Conservation (phyloP, 2,797 vertebrate species). For the Acanthopagrus latus region DNA sequence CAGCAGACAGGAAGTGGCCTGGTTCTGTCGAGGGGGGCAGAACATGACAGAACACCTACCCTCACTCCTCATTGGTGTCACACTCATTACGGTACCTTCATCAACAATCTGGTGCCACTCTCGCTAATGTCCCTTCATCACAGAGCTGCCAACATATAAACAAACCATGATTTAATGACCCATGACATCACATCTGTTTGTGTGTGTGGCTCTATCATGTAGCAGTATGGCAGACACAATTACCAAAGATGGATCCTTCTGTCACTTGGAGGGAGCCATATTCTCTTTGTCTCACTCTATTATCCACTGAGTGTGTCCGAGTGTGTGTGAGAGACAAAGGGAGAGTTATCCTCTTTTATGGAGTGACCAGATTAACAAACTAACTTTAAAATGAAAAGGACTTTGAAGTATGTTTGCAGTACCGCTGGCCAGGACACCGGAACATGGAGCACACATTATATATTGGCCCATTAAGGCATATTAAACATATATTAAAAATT, state of each 20-base stretch:
- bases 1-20: conserved; percentile 68
- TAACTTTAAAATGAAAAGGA: conserved; percentile 71
- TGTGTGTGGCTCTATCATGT: conserved; percentile 61
- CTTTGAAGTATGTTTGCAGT: conserved; percentile 66
- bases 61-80: conserved; percentile 61
- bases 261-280: conserved; percentile 63
- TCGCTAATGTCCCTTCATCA: conserved; percentile 72
- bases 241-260: conserved; percentile 79
- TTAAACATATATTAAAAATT: conserved; percentile 81
- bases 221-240: conserved; percentile 65
- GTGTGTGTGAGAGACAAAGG: conserved; percentile 38
- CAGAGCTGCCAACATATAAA: conserved; percentile 70
- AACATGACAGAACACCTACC: conserved; percentile 76
- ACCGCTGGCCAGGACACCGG: conserved; percentile 50
- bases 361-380: conserved; percentile 67
- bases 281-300: conserved; percentile 70
- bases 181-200: conserved; percentile 77
- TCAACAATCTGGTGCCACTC: conserved; percentile 70
- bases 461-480: conserved; percentile 77
- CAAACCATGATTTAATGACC: conserved; percentile 77
- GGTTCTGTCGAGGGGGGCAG: conserved; percentile 68
- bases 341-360: conserved; percentile 44
- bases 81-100: conserved; percentile 68
- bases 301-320: conserved; percentile 42
- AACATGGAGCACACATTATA: conserved; percentile 71